Percentiles rank a stretch among this genome's conserved stretches.
phyloP scores from a whole-genome alignment of 2,888 invertebrate genomes.

The Oscheius sp. region DNA sequence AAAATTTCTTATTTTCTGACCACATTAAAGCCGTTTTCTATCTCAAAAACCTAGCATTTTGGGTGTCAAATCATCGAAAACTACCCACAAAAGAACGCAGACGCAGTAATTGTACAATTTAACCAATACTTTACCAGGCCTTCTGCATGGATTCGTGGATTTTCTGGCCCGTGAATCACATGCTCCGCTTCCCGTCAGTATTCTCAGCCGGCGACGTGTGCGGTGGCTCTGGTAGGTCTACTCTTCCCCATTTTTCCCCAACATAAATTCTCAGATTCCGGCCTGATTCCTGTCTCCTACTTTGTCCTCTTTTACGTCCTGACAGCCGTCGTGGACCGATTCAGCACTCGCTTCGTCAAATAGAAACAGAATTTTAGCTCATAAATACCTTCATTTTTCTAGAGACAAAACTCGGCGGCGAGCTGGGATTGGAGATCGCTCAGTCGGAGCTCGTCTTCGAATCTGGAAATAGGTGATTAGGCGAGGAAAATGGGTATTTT shows the following conservation, averaged over 20 bases:
- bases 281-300: conserved; percentile 25
- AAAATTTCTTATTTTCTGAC: too few relatives aligned
- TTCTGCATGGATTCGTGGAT: conserved; percentile 48
- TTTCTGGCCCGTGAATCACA: conserved; percentile 50
- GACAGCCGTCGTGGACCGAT: conserved; percentile 1
- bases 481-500: too few relatives aligned
- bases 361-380: neutral
- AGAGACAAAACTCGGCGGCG: neutral
- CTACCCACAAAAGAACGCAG: too few relatives aligned
- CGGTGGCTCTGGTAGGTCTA: conserved; percentile 7
- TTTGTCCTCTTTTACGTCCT: conserved; percentile 25
- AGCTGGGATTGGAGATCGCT: conserved; percentile 1
- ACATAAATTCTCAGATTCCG: conserved; percentile 14
- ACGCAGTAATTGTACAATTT: too few relatives aligned
- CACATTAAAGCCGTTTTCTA: too few relatives aligned
- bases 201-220: conserved; percentile 18
- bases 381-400: neutral
- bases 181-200: conserved; percentile 45
- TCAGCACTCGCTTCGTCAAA: neutral
- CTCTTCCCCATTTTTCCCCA: neutral
- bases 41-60: too few relatives aligned
- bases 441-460: conserved; percentile 14
- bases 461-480: neutral
- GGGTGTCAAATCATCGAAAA: too few relatives aligned
- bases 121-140: conserved; percentile 33